These are phyloP conservation scores for Misgurnus anguillicaudatus DNA, from an alignment of 2,113 vertebrate genomes.

Conservation along the genomic window DNA sequence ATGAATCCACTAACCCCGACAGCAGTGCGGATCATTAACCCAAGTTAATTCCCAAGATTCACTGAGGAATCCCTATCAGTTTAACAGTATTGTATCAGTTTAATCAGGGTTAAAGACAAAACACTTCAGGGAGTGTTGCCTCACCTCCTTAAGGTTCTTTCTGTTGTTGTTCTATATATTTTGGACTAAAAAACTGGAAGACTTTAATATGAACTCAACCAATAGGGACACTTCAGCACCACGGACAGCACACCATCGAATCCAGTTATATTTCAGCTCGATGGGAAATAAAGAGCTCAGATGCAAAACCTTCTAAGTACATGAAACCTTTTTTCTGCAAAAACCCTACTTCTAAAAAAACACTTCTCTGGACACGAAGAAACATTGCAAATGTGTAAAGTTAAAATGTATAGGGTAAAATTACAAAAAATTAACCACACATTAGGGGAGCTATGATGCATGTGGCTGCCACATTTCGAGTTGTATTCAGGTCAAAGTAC, in stretches of 20 bases:
- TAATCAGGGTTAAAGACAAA: constrained; percentile 17
- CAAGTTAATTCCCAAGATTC: background rate
- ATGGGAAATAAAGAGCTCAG: too few relatives aligned
- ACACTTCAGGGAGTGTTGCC: background rate
- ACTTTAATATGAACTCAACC: background rate
- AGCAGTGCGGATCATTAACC: constrained; percentile 45
- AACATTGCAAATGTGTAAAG: too few relatives aligned
- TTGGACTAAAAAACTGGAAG: background rate
- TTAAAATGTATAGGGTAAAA: too few relatives aligned
- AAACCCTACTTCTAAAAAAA: too few relatives aligned
- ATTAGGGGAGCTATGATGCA: too few relatives aligned
- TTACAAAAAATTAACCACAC: too few relatives aligned
- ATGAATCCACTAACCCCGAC: constrained; percentile 34
- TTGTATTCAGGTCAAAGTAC: too few relatives aligned
- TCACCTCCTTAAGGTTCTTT: background rate
- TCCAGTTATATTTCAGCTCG: background rate
- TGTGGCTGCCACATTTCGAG: too few relatives aligned
- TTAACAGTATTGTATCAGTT: constrained; percentile 15
- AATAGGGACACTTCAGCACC: constrained; percentile 32
- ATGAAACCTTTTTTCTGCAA: too few relatives aligned
- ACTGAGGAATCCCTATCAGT: background rate
- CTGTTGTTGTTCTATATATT: background rate
- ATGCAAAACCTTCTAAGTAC: too few relatives aligned
- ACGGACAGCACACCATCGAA: constrained; percentile 14
- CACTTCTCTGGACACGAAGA: too few relatives aligned